Base-by-base conservation (phyloP, 2,888 invertebrate species). In the Diloba caeruleocephala region DNA sequence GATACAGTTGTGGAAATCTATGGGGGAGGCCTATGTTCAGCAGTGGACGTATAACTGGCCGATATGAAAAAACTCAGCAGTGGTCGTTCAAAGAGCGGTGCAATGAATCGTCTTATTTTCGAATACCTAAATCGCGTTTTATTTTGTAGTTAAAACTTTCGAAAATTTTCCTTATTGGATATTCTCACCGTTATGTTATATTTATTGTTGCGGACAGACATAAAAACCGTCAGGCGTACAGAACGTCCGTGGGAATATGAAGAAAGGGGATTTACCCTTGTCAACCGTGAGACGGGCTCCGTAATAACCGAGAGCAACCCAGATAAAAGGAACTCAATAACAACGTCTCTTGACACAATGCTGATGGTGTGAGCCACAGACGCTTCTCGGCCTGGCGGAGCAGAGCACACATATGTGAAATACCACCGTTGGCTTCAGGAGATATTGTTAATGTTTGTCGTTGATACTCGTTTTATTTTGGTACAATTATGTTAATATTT, bases 231-330 rank as follows among this genome's bases (percentile, higher is more conserved):
- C 59, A 58, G 56, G 62, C 63, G 70, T 58, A 69, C 43, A 59
- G 48, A 68, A 72, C 78, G 75, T 74, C 72, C 59, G 69, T 69
- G 61, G 78, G 80, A 82, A 85, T 88, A 89, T 88, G 88, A 88
- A 87, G 87, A 88, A 88, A 89, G 86, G 84, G 89, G 91, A 89
- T 91, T 91, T 89, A 91, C 91, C 91, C 91, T 87, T 83, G 89
- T 91, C 91, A 91, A 80, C 78, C 51, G 55, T 73, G 72, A 78
- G 90, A 88, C 88, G 85, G 84, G 71, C 67, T 63, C 60, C 73
- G 85, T 88, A 87, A 90, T 89, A 88, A 85, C 87, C 80, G 79
- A 68, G 75, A 81, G 83, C 81, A 78, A 81, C 76, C 76, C 76
- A 79, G 82, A 84, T 86, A 85, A 84, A 85, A 84, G 82, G 82